Base-by-base conservation (phyloP, 2,888 invertebrate genomes). In the Patella ulyssiponensis region DNA sequence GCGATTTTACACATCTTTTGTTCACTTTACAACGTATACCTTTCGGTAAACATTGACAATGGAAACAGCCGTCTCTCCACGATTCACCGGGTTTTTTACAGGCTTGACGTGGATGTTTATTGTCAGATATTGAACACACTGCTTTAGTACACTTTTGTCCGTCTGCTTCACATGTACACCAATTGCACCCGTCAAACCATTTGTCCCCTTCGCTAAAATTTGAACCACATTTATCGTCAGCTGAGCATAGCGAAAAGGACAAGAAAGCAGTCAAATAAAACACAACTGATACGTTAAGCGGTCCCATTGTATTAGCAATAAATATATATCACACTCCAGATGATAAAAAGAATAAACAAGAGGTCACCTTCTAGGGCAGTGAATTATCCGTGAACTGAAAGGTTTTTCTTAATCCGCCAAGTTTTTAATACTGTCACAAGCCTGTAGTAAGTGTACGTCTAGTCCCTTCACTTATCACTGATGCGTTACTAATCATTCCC, bases 121-220 rank as follows among this genome's bases (percentile, higher is more conserved):
- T 23, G 20, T 64, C 20, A 64, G 11, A 64, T 11, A 23, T 23
- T 12, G 78, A 77, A 71, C 80, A 81, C 5, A 51, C 64, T n/a
- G 79, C 71, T n/a, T 78, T 51, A 1, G 82, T 81, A 54, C 82
- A 82, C 23, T 44, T 20, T 0, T 69, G 64, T 14, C 80, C 81
- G 1, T 56, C 23, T 14, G 20, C 58, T 64, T 77, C 72, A 76
- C 83, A 83, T 23, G 81, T 74, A 54, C 83, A 83, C 83, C 83
- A 83, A 53, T 80, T 80, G 33, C 81, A 81, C 0, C 83, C 83
- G 69, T 83, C 83, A 56, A 80, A 83, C 83, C 83, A 81, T 53
- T 83, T 82, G 76, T 82, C 82, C 17, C 81, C 78, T 17, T 75
- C 73, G 9, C 44, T 71, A 52, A 54, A 74, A 14, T 73, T 74